These are phyloP conservation scores for Calephelis virginiensis DNA, from an alignment of 1,140 invertebrate species.

Conservation along the genomic window DNA sequence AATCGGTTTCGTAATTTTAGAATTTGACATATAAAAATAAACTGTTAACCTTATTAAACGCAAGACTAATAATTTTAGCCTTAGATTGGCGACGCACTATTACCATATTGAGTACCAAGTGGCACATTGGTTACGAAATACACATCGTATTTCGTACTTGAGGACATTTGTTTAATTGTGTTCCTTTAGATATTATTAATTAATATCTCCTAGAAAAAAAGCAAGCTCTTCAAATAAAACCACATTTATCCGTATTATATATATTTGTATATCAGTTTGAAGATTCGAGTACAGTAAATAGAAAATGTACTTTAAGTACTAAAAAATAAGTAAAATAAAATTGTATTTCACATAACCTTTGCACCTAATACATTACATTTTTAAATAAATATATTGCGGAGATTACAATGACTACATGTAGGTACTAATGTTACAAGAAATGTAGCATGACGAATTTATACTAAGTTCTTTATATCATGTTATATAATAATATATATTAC, in stretches of 20 bases:
- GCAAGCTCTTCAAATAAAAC: conserved; percentile 21
- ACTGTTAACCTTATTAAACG: too few relatives aligned
- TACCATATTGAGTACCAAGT: too few relatives aligned
- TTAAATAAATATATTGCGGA: conserved; percentile 13
- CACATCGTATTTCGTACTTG: too few relatives aligned
- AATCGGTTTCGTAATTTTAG: too few relatives aligned
- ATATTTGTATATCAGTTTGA: conserved; percentile 44
- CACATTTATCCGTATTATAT: conserved; percentile 20
- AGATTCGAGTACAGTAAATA: conserved; percentile 54
- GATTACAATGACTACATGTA: conserved; percentile 8
- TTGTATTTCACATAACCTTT: conserved; percentile 27
- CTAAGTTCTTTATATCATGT: background rate
- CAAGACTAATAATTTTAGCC: too few relatives aligned
- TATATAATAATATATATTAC: too few relatives aligned
- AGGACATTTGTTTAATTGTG: too few relatives aligned
- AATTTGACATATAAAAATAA: too few relatives aligned
- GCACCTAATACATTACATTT: conserved; percentile 25
- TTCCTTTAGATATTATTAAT: too few relatives aligned
- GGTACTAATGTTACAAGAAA: background rate
- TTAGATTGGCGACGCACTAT: too few relatives aligned
- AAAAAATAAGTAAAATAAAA: conserved; percentile 42
- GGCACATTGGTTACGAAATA: too few relatives aligned
- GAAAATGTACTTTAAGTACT: conserved; percentile 49
- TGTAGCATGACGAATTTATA: background rate
- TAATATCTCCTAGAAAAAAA: too few relatives aligned